These are phyloP conservation scores for Ptychobarbus kaznakovi DNA, from an alignment of 2,797 vertebrate species.

Conservation along the genomic window DNA sequence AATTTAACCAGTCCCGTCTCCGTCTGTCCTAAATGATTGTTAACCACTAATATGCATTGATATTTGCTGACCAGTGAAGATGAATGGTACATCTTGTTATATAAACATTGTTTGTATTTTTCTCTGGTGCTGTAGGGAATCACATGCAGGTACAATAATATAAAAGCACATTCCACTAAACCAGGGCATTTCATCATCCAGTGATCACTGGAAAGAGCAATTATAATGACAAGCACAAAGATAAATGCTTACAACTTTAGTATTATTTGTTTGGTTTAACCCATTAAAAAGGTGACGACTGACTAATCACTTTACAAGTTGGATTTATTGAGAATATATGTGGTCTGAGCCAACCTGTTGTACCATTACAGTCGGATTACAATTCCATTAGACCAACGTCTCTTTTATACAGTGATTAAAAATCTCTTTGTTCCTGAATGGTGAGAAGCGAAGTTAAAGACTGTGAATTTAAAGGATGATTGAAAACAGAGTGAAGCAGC, in stretches of 20 bases:
- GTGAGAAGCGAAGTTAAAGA: not conserved
- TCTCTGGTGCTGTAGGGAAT: conserved; percentile 28
- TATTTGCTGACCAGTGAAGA: conserved; percentile 46
- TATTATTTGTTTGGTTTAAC: conserved; percentile 10
- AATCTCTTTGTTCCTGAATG: not conserved
- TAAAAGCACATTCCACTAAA: conserved; percentile 46
- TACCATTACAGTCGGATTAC: not conserved
- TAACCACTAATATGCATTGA: conserved; percentile 30
- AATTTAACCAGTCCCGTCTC: conserved; percentile 18
- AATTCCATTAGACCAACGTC: conserved; percentile 6
- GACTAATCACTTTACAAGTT: conserved; percentile 49
- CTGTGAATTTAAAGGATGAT: conserved; percentile 39
- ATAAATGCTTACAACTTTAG: conserved; percentile 7
- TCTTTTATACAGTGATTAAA: conserved; percentile 10
- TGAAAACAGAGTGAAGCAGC: conserved; percentile 5
- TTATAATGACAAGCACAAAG: conserved; percentile 47
- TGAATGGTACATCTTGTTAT: conserved; percentile 25
- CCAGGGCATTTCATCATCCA: conserved; percentile 19
- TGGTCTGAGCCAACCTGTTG: conserved; percentile 33
- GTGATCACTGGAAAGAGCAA: conserved; percentile 4
- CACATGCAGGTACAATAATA: conserved; percentile 44
- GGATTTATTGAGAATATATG: conserved; percentile 45
- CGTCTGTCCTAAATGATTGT: not conserved
- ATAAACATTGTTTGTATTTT: conserved; percentile 19
- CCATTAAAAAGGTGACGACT: conserved; percentile 31